phyloP scores from a whole-genome alignment of 1,140 invertebrate species.

The Hesperophylax magnus region DNA sequence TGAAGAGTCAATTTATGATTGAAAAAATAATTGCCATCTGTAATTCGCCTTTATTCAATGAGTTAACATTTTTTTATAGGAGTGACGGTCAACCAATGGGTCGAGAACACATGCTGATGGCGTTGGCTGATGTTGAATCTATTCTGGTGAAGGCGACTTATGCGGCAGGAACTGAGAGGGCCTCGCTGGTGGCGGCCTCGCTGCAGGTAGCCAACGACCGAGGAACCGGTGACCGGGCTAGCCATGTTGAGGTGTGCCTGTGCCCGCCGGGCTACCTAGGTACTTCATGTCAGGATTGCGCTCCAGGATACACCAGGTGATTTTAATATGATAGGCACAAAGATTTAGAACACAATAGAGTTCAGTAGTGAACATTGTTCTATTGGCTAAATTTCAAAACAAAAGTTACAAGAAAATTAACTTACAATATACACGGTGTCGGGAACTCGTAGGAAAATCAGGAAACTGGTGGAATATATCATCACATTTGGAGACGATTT shows the following conservation, averaged over 20 bases:
- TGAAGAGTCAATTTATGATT: too few relatives aligned
- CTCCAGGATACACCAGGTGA: conserved; percentile 85
- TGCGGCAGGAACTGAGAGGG: conserved; percentile 83
- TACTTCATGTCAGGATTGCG: conserved; percentile 92
- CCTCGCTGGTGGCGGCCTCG: conserved; percentile 80
- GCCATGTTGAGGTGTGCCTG: conserved; percentile 88
- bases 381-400: too few relatives aligned
- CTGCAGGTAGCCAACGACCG: conserved; percentile 85
- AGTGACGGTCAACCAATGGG: conserved; percentile 86
- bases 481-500: too few relatives aligned
- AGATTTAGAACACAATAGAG: too few relatives aligned
- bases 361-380: too few relatives aligned
- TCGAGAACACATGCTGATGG: conserved; percentile 92
- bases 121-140: conserved; percentile 88
- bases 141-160: conserved; percentile 96
- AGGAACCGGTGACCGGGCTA: conserved; percentile 77
- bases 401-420: too few relatives aligned
- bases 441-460: too few relatives aligned
- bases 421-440: too few relatives aligned
- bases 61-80: conserved; percentile 60
- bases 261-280: conserved; percentile 88
- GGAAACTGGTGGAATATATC: too few relatives aligned
- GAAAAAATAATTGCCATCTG: too few relatives aligned
- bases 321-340: too few relatives aligned
- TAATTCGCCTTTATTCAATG: too few relatives aligned